Evolutionary conservation across 1,140 invertebrate genomes (phyloP).

Genomic region (Cotesia glomerata): DNA sequence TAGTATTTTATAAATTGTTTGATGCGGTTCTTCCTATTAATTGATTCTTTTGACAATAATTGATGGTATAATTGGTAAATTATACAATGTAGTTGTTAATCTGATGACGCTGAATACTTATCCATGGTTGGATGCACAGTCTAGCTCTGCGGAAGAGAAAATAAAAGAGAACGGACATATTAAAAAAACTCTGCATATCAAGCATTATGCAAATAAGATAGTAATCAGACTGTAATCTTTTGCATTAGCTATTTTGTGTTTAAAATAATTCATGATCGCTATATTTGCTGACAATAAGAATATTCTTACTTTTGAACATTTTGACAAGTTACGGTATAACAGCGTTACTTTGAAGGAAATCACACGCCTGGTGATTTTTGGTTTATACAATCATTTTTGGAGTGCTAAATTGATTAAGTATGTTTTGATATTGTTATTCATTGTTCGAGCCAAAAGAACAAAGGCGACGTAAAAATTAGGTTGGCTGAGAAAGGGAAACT

Average conservation of each 20-base stretch:
- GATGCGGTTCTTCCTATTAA: no score
- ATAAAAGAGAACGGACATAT: no score
- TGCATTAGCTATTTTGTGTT: slow-evolving; percentile 49
- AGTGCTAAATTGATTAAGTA: slow-evolving; percentile 14
- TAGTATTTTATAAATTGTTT: no score
- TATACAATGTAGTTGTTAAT: not conserved
- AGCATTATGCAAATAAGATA: slow-evolving; percentile 58
- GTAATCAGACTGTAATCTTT: slow-evolving; percentile 56
- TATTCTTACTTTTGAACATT: slow-evolving; percentile 30
- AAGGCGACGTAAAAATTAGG: not conserved
- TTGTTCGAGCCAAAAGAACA: not conserved
- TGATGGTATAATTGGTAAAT: no score
- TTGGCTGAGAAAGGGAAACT: slow-evolving; percentile 5
- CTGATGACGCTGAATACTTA: not conserved
- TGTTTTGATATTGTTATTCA: not conserved
- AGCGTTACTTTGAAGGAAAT: not conserved
- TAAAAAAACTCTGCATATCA: slow-evolving; percentile 35
- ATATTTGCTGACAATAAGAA: slow-evolving; percentile 26
- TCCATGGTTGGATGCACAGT: not conserved
- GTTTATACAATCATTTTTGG: not conserved
- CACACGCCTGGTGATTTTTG: slow-evolving; percentile 10
- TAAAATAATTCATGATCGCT: slow-evolving; percentile 51
- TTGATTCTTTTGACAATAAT: no score
- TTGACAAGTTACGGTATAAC: not conserved
- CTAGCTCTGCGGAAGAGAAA: no score